Conservation (phyloP, 2,797 vertebrate species). For the Sarcophilus harrisii region DNA sequence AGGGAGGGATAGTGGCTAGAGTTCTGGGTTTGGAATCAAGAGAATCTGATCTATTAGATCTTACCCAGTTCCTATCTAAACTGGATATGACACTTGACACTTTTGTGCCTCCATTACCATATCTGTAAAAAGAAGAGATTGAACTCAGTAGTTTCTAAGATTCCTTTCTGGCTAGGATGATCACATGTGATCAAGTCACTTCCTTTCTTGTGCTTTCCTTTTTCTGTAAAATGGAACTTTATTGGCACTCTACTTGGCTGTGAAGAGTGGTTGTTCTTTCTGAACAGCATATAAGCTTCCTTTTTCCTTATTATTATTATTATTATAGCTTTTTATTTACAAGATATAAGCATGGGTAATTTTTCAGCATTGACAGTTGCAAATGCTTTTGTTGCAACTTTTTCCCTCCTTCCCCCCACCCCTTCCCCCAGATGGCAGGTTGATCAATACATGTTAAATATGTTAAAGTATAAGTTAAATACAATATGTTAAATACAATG, state of each 20-base stretch:
- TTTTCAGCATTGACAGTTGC: too few relatives aligned
- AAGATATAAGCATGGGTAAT: too few relatives aligned
- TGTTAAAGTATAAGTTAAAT: too few relatives aligned
- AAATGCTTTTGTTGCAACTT: too few relatives aligned
- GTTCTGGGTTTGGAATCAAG: neutral
- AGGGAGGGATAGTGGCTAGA: neutral
- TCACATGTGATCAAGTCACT: neutral
- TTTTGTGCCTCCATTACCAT: neutral
- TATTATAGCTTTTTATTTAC: too few relatives aligned
- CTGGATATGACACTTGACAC: neutral
- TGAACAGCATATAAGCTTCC: neutral
- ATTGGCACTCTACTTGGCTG: neutral
- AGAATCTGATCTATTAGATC: neutral
- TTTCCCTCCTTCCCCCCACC: too few relatives aligned
- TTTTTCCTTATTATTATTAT: too few relatives aligned
- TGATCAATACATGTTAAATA: too few relatives aligned
- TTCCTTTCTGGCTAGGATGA: neutral
- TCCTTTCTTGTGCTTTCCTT: neutral
- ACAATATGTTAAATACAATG: too few relatives aligned
- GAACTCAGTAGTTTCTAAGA: neutral
- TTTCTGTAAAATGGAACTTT: neutral
- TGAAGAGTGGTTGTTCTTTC: neutral
- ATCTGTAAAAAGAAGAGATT: neutral
- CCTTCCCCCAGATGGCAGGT: too few relatives aligned
- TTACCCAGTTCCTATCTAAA: neutral